A percentile compares a stretch with the other conserved stretches of the same genome.
These are phyloP conservation scores for Reinhardtius hippoglossoides DNA, from an alignment of 2,113 vertebrate species.

Conservation along the genomic window DNA sequence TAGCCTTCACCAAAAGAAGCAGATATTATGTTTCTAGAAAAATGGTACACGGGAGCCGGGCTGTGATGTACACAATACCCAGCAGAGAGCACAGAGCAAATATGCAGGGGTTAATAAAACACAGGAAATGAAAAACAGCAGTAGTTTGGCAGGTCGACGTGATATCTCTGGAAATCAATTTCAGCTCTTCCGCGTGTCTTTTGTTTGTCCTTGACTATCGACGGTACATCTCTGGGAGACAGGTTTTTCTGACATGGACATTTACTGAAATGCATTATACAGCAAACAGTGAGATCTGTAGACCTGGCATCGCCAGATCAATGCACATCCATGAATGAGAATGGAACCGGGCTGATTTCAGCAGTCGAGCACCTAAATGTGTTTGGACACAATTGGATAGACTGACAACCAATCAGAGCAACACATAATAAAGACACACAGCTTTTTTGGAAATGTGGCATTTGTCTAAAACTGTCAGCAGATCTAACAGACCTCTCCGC, in stretches of 20 bases:
- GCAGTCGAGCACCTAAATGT: not conserved
- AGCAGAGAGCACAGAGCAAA: slow-evolving; percentile 34
- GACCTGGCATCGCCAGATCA: not conserved
- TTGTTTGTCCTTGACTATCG: slow-evolving; percentile 54
- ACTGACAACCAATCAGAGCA: not conserved
- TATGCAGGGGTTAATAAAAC: slow-evolving; percentile 61
- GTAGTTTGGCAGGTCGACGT: slow-evolving; percentile 44
- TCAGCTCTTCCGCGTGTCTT: slow-evolving; percentile 25
- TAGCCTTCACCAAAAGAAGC: slow-evolving; percentile 69
- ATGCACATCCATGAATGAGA: not conserved
- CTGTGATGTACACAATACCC: slow-evolving; percentile 48
- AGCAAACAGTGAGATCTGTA: not conserved
- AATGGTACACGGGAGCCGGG: slow-evolving; percentile 50
- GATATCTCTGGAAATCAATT: slow-evolving; percentile 54
- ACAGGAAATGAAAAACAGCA: slow-evolving; percentile 68
- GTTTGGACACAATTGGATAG: not conserved
- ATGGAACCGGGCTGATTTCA: not conserved
- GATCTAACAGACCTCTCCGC: not conserved
- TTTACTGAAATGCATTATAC: not conserved
- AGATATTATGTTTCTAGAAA: slow-evolving; percentile 72
- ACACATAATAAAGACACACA: no score
- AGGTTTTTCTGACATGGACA: not conserved
- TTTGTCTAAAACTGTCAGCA: not conserved
- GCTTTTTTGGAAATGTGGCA: not conserved
- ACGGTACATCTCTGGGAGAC: slow-evolving; percentile 18